Base-by-base conservation (phyloP, 2,797 vertebrate species). In the Helicolenus hilgendorfi region DNA sequence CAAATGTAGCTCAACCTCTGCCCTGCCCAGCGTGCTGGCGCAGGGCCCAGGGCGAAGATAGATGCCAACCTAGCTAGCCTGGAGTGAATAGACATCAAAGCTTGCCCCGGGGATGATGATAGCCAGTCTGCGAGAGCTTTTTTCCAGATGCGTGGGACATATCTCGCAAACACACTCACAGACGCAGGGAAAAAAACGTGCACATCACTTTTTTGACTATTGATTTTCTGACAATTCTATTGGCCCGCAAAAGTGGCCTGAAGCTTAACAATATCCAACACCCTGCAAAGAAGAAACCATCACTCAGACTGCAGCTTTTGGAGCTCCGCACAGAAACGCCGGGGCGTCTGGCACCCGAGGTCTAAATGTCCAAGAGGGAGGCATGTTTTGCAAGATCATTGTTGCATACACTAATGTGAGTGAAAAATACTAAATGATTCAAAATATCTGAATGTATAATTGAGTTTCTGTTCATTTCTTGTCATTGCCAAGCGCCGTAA, bases 41-140 rank as follows among this genome's bases (percentile, higher is more conserved):
- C 72, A 18, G 36, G 45, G 88, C 92, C 88, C 76, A 62, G 70
- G 80, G 92, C n/a, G 1, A 55, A 64, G 65, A 93, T 24, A 38
- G 83, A 91, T 85, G 89, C 87, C 91, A 91, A 62, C 81, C 62
- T 63, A 82, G 74, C 85, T 77, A 31, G 91, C 89, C 87, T 81
- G 64, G 41, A 95, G 86, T 79, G 89, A 88, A 71, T 24, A 80
- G 83, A 94, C 91, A 88, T 94, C 87, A 93, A 93, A 94, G 86
- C 14, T 13, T 55, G 67, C 79, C 87, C 71, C 18, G 35, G 36
- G 83, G 85, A 86, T 5, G 65, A 77, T 68, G 83, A 83, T 72
- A 83, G 80, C 68, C 79, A 79, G 70, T 74, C 65, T 27, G 64
- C 45, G 65, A n/a, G 58, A 88, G 77, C 14, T 31, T 81, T 84